Evolutionary conservation across 2,888 invertebrate species (phyloP), one percentile per base, ranked within the genome.

Genomic region (Chymomyza caudatula): DNA sequence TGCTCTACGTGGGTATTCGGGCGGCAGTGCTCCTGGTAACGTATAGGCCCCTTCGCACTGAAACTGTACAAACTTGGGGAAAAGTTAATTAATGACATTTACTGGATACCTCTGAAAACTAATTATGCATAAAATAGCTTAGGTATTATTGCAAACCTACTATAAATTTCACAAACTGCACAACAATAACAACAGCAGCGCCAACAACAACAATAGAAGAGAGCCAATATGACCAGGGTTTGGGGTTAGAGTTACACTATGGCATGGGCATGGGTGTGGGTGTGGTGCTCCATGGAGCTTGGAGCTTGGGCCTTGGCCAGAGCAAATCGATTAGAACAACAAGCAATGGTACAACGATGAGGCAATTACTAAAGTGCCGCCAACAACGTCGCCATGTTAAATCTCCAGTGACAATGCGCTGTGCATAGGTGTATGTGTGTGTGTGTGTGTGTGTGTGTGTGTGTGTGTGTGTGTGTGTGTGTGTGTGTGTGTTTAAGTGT

Each of bases 101-200:
- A 71, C 72, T 66, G 74, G 72, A 73, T 67, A 81, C 68, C 73
- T 86, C 77, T 81, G 86, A 84, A 77, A 82, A 82, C 82, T 82
- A 82, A 82, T 82, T 82, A 82, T 86, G 86, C 82, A 82, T 86
- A 82, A 82, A 86, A 82, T 81, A 73, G 85, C 77, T 67, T 67
- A 67, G 71, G 85, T 84, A 82, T 86, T 86, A 86, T 81, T 82
- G 86, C 75, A 73, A 76, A 78, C 81, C 86, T 73, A 71, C 81
- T 81, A 86, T 86, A 82, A 82, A 86, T 82, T 80, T 76, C 73
- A 58, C 69, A 71, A 84, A 71, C 81, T 72, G 67, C 65, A 74
- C 78, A 78, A 74, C 83, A 83, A 78, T 71, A 76, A 62, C 69
- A 76, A 69, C 65, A 74, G 67, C 57, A 61, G 23, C 8, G 4